A percentile compares a stretch with the other conserved stretches of the same genome.
Evolutionary conservation across 2,888 invertebrate species (phyloP).

Genomic region (Resseliella maxima): DNA sequence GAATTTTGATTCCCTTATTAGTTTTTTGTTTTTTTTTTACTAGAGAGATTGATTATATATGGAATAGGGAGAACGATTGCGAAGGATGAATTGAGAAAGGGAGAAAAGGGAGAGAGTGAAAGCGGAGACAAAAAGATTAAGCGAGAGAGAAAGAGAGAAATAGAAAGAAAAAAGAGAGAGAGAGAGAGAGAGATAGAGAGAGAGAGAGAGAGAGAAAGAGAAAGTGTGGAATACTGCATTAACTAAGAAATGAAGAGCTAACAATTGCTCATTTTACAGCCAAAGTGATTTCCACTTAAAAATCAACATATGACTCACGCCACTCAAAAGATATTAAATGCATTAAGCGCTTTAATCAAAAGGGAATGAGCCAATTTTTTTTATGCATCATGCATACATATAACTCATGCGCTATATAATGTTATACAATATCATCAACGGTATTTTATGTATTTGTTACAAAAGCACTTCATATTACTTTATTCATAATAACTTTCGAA

Average conservation of each 20-base stretch:
- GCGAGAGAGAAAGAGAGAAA: no score
- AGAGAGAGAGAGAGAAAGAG: no score
- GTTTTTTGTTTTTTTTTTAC: background rate
- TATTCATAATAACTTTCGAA: background rate
- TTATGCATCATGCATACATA: background rate
- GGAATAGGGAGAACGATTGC: no score
- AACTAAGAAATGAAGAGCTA: background rate
- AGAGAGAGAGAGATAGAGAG: no score
- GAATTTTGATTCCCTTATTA: background rate
- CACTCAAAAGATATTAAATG: background rate
- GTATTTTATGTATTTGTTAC: background rate
- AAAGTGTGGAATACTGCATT: no score
- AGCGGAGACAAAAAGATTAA: no score
- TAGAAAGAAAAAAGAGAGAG: no score
- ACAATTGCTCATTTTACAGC: slow-evolving; percentile 3
- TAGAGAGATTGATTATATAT: no score
- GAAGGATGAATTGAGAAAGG: no score
- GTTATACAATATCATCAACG: no score
- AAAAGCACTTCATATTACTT: background rate
- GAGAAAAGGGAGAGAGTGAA: no score
- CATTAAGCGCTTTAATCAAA: background rate
- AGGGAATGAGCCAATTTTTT: background rate
- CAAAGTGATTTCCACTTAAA: background rate
- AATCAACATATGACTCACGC: background rate
- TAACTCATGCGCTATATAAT: no score